These are phyloP conservation scores for Gulo gulo DNA, from an alignment of 2,113 vertebrate species.

Conservation along the genomic window DNA sequence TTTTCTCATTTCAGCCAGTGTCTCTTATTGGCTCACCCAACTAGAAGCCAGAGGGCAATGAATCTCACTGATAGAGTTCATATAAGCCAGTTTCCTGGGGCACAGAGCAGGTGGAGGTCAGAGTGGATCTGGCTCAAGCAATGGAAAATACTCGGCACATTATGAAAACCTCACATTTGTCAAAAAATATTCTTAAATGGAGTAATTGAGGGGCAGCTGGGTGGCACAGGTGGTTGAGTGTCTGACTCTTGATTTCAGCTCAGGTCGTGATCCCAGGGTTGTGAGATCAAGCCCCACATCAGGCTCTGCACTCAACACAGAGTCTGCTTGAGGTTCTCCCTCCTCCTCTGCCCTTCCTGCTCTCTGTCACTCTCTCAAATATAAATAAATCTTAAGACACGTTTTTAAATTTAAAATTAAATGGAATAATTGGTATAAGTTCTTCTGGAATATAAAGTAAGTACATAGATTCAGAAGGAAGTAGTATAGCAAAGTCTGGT, in stretches of 20 bases:
- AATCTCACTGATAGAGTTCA: background rate
- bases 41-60: background rate
- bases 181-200: background rate
- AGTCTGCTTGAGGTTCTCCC: too few species aligned
- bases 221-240: too few species aligned
- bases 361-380: too few species aligned
- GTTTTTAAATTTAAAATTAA: background rate
- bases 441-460: background rate
- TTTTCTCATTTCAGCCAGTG: background rate
- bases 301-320: too few species aligned
- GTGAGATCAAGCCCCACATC: too few species aligned
- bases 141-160: background rate
- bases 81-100: background rate
- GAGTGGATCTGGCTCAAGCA: background rate
- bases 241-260: too few species aligned
- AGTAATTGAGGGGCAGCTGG: background rate
- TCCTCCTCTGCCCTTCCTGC: too few species aligned
- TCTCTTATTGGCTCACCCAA: background rate
- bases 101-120: background rate
- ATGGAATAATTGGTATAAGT: background rate
- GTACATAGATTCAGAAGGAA: background rate
- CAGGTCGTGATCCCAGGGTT: too few species aligned
- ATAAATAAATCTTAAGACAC: too few species aligned
- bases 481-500: background rate
- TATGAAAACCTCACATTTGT: background rate